Base-by-base conservation (phyloP, 1,140 invertebrate species). In the Brachionus koreanus region DNA sequence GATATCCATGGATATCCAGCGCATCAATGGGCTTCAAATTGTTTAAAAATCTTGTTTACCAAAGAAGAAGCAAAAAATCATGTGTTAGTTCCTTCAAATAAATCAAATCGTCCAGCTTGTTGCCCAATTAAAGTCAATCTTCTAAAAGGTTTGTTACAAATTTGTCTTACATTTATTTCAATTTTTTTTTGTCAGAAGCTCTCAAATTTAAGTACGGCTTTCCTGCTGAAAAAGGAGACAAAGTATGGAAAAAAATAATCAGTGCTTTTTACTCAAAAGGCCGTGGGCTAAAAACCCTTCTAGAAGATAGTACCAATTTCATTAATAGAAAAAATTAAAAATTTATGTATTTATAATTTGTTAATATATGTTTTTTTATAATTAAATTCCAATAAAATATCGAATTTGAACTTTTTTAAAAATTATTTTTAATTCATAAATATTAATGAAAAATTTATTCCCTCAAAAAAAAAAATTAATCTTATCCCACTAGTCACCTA, bases 1-100 rank as follows among this genome's bases (percentile, higher is more conserved):
- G 61, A 65, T 65, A 13, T 65, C 4, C 25, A 65, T 65, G 61
- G 61, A 65, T 65, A 65, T 65, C 61, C 25, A 29, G 61, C 61
- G 4, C 61, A 65, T 65, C 61, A 65, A 65, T 65, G 12, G 61
- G 61, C 61, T 12, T 23, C 61, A 5, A 65, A 65, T 29, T 65
- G 61, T 65, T 12, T 65, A 2, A 29, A 23, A 65, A 29, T 65
- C 29, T 29, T 65, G 19, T 65, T 65, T 65, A 29, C 23, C 10
- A 65, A 65, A n/a, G 61, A 65, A 65, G 61, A 29, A 3, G 25
- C 25, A 0, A 65, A 65, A 65, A 65, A 23, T 29, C 29, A 65
- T 65, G 25, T 65, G 0, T 29, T 65, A n/a, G 25, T 65, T 0
- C 0, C 29, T 35, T 1, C 61, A 10, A 12, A 35, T 29, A 65